Evolutionary conservation across 2,797 vertebrate species (phyloP).

Genomic region (Spondyliosoma cantharus): DNA sequence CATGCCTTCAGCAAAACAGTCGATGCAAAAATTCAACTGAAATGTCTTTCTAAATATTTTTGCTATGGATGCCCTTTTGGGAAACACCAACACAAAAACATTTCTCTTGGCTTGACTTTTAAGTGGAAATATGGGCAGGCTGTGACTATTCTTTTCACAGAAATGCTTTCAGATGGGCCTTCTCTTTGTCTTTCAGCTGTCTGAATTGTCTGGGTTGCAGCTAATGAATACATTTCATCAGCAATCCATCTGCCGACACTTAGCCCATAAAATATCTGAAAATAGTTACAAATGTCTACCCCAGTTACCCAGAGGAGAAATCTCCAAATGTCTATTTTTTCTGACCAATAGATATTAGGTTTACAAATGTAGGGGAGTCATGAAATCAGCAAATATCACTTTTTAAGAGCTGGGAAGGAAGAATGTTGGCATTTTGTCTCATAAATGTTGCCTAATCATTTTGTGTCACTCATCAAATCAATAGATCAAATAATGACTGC

Average conservation of each 20-base stretch:
- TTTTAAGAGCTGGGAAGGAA: background rate
- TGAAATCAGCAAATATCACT: background rate
- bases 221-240: background rate
- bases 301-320: background rate
- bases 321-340: background rate
- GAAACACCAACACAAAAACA: background rate
- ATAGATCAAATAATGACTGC: background rate
- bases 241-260: background rate
- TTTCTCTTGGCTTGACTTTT: background rate
- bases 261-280: background rate
- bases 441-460: background rate
- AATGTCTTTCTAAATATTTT: background rate
- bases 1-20: background rate
- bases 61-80: background rate
- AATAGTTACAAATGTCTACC: background rate
- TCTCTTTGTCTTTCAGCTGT: slow-evolving; percentile 1
- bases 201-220: background rate
- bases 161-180: background rate
- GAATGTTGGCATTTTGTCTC: background rate
- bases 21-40: background rate
- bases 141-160: background rate
- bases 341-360: background rate
- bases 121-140: slow-evolving; percentile 1
- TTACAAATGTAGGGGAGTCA: background rate
- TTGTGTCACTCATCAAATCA: background rate